Evolutionary conservation across 2,888 invertebrate species (phyloP).

Genomic region (Limnephilus marmoratus): DNA sequence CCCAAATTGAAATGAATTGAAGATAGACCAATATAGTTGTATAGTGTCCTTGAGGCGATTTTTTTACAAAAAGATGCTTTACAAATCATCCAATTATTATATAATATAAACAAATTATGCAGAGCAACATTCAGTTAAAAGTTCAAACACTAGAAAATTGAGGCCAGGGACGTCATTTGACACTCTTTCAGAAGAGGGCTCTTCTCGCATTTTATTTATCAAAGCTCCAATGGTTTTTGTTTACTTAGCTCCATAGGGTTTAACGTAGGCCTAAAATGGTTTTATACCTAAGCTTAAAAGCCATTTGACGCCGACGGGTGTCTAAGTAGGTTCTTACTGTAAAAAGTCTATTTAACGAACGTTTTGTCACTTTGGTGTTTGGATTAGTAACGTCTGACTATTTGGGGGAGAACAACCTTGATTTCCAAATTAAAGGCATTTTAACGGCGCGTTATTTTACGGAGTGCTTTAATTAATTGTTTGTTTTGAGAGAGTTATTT

Average conservation of each 20-base stretch:
- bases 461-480: too few relatives aligned
- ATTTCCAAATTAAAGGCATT: not conserved
- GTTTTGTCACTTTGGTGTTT: not conserved
- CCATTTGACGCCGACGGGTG: not conserved
- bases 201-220: not conserved
- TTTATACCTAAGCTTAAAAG: constrained; percentile 27
- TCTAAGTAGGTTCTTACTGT: not conserved
- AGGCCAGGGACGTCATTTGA: not conserved
- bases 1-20: too few relatives aligned
- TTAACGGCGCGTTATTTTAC: too few relatives aligned
- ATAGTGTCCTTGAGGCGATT: too few relatives aligned
- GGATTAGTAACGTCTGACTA: not conserved
- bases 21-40: too few relatives aligned
- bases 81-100: too few relatives aligned
- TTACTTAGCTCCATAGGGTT: constrained; percentile 3
- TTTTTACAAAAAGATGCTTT: too few relatives aligned
- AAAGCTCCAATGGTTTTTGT: constrained; percentile 2
- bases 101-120: too few relatives aligned
- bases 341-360: not conserved
- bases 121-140: not conserved
- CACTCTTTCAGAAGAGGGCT: not conserved
- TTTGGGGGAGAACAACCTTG: not conserved
- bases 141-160: not conserved
- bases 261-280: constrained; percentile 13
- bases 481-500: too few relatives aligned